Conservation (phyloP, 1,140 invertebrate species). For the Sitophilus oryzae region DNA sequence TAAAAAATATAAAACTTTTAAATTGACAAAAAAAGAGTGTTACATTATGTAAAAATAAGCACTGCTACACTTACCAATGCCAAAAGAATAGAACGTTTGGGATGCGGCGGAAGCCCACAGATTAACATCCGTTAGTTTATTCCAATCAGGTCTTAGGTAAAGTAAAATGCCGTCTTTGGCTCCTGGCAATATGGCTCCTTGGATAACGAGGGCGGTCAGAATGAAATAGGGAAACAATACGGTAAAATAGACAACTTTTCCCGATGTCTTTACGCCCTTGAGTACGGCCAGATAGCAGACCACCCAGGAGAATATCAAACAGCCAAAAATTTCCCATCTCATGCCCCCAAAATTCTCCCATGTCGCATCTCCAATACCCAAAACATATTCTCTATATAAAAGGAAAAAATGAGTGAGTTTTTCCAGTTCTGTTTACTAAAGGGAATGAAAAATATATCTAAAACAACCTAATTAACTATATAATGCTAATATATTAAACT, state of each 20-base stretch:
- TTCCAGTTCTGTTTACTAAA: too few species aligned
- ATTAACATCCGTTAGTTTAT: conserved; percentile 50
- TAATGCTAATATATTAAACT: too few species aligned
- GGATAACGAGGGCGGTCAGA: conserved; percentile 58
- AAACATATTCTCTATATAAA: conserved; percentile 43
- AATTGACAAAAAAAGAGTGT: background rate
- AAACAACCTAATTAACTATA: too few species aligned
- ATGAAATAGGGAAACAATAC: conserved; percentile 74
- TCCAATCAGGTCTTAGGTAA: conserved; percentile 73
- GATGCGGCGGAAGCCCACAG: conserved; percentile 62
- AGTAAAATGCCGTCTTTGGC: conserved; percentile 64
- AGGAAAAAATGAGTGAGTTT: background rate
- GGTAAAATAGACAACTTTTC: conserved; percentile 77
- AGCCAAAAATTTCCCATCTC: conserved; percentile 66
- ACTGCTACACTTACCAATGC: conserved; percentile 47
- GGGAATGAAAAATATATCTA: too few species aligned
- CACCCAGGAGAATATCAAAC: conserved; percentile 65
- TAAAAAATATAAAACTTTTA: too few species aligned
- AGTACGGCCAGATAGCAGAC: conserved; percentile 66
- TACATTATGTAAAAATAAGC: background rate
- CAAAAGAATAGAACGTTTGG: conserved; percentile 70
- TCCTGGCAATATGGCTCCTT: conserved; percentile 67
- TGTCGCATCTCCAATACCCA: conserved; percentile 53
- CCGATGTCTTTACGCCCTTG: conserved; percentile 67
- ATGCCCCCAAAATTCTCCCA: conserved; percentile 61